A percentile compares a stretch with the other conserved stretches of the same genome.
These are phyloP conservation scores for Epinotia ramella DNA, from an alignment of 2,888 invertebrate genomes.

Conservation along the genomic window DNA sequence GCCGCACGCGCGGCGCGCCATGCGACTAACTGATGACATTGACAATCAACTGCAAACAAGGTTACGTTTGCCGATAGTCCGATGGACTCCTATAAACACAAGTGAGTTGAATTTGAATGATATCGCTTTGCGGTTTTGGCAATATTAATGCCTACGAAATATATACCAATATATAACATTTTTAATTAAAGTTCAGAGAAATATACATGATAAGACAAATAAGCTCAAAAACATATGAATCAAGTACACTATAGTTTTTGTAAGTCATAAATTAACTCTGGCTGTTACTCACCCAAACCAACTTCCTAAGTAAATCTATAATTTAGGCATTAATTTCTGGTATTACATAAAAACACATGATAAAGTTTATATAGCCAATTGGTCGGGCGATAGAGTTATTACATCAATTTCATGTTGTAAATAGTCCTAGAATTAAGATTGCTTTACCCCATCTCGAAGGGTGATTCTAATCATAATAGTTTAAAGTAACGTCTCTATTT, in stretches of 20 bases:
- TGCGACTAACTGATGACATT: constrained; percentile 33
- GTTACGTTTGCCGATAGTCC: constrained; percentile 27
- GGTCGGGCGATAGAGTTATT: not conserved
- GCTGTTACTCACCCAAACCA: too few species aligned
- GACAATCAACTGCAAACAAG: constrained; percentile 42
- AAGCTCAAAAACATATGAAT: not conserved
- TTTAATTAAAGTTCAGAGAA: not conserved
- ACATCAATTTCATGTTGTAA: not conserved
- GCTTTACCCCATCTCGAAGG: constrained; percentile 11
- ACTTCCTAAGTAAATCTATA: too few species aligned
- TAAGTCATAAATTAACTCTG: not conserved
- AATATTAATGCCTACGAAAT: not conserved
- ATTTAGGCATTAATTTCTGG: too few species aligned
- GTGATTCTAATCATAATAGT: constrained; percentile 9
- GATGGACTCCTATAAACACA: not conserved
- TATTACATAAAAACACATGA: too few species aligned
- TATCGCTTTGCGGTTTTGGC: not conserved
- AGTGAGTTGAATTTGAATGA: not conserved
- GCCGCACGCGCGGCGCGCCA: constrained; percentile 48
- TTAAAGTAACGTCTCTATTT: constrained; percentile 34
- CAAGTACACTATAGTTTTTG: not conserved
- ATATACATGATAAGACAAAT: not conserved
- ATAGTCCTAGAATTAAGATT: not conserved
- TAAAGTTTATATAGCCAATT: not conserved
- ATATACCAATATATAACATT: too few species aligned